A percentile compares a stretch with the other conserved stretches of the same genome.
phyloP scores from a whole-genome alignment of 2,797 vertebrate genomes.

The Xenentodon cancila region DNA sequence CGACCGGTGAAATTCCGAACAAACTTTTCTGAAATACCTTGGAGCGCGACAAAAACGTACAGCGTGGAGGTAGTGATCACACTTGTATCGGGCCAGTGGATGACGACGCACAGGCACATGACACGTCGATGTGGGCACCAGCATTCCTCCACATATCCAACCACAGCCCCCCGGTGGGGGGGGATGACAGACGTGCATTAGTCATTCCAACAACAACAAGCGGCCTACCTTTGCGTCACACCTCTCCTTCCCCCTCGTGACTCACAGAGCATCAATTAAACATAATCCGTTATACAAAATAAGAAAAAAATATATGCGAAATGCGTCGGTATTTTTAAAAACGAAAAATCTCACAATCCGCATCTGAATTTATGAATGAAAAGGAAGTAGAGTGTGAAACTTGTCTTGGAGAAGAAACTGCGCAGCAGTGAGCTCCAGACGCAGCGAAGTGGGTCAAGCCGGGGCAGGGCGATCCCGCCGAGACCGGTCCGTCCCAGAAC shows the following conservation, averaged over 20 bases:
- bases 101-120: constrained; percentile 62
- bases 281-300: no score
- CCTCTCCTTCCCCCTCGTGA: constrained; percentile 29
- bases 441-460: constrained; percentile 80
- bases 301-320: no score
- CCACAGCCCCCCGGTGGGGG: constrained; percentile 16
- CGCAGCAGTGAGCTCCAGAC: constrained; percentile 62
- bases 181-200: constrained; percentile 25
- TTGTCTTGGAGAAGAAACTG: constrained; percentile 39
- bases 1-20: no score
- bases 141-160: constrained; percentile 62
- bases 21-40: no score
- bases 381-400: no score
- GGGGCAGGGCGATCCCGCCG: constrained; percentile 57
- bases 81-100: constrained; percentile 43
- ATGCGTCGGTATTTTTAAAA: no score
- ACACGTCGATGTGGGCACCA: constrained; percentile 58
- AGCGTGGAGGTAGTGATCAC: no score
- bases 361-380: no score
- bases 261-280: constrained; percentile 53
- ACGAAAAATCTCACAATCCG: constrained; percentile 13
- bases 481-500: constrained; percentile 30
- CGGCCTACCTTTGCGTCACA: constrained; percentile 34
- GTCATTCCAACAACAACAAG: constrained; percentile 39
- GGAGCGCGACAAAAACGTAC: no score